These are phyloP conservation scores for Malthinus flaveolus DNA, from an alignment of 2,888 invertebrate species.

Conservation along the genomic window DNA sequence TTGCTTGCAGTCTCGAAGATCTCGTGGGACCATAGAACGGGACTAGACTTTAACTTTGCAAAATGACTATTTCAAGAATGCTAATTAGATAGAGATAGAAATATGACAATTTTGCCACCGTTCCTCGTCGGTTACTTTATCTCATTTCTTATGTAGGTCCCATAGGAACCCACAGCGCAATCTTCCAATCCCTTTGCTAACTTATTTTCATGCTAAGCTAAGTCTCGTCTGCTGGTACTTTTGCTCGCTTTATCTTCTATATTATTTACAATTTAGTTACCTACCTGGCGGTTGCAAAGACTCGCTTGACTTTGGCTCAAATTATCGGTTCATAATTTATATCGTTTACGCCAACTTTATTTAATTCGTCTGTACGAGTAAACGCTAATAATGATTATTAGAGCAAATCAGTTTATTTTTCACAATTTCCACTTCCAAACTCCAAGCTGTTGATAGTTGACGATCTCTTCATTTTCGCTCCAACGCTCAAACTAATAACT, in stretches of 20 bases:
- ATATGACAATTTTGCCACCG: slow-evolving; percentile 48
- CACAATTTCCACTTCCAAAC: too few relatives aligned
- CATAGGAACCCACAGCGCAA: slow-evolving; percentile 44
- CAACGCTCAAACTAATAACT: too few relatives aligned
- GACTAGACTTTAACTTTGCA: slow-evolving; percentile 39
- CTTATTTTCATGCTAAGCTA: slow-evolving; percentile 44
- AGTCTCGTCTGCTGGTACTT: slow-evolving; percentile 43
- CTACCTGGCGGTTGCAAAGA: slow-evolving; percentile 37
- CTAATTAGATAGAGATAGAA: slow-evolving; percentile 51
- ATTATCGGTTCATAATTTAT: slow-evolving; percentile 39
- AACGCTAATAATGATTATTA: too few relatives aligned
- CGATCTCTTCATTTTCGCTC: too few relatives aligned
- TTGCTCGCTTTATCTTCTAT: slow-evolving; percentile 44
- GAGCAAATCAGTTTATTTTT: too few relatives aligned
- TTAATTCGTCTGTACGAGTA: slow-evolving; percentile 11
- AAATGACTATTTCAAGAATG: slow-evolving; percentile 47
- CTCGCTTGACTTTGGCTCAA: slow-evolving; percentile 34
- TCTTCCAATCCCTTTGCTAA: slow-evolving; percentile 47
- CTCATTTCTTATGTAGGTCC: slow-evolving; percentile 49
- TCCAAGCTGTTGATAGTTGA: too few relatives aligned
- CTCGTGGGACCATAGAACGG: slow-evolving; percentile 32
- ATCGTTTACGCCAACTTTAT: slow-evolving; percentile 30
- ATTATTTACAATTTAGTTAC: slow-evolving; percentile 43
- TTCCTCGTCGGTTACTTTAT: slow-evolving; percentile 47
- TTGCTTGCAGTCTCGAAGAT: slow-evolving; percentile 34